Evolutionary conservation across 2,797 vertebrate species (phyloP), one percentile per base, ranked within the genome.

Genomic region (Heliangelus exortis): DNA sequence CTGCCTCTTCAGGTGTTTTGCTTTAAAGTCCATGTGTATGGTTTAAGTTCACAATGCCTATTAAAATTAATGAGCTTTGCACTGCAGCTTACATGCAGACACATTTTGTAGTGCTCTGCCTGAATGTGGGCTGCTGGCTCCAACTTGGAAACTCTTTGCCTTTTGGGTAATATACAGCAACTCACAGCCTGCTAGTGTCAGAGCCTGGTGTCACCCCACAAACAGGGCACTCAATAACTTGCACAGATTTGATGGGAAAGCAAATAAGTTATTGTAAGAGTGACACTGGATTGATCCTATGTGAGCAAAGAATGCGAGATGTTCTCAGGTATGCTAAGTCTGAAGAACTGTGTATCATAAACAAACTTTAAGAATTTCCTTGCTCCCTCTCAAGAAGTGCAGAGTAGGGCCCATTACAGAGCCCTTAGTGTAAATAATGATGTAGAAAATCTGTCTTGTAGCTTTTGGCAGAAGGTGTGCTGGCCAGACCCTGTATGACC

Each of bases 61-160:
- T 63, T 59, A 72, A 67, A 89, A 92, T 89, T 26, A 89, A 89
- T 20, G 84, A 95, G 84, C 82, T 89, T n/a, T 75, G 79, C 2
- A 15, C 77, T 81, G 92, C 90, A 74, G 84, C 84, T 90, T 66
- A 16, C 63, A 25, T 12, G 59, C 86, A 73, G 77, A 54, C 5
- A 6, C 12, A 0, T 47, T 84, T 34, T 78, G 75, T 16, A 76
- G 90, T 0, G 0, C 74, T 90, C 10, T 67, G 77, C 88, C 67
- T 73, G 69, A 69, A 69, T 0, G 6, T 9, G 59, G 69, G 88
- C 74, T 34, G 80, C 71, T 73, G 92, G 75, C 61, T 31, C 36
- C 2, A 2, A n/a, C 80, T 76, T 71, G 31, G 48, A 25, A 69
- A 14, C 29, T 48, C 87, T 55, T 61, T 71, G 77, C 50, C 45